Conservation (phyloP, 1,140 invertebrate genomes). For the Pseudomyrmex gracilis region DNA sequence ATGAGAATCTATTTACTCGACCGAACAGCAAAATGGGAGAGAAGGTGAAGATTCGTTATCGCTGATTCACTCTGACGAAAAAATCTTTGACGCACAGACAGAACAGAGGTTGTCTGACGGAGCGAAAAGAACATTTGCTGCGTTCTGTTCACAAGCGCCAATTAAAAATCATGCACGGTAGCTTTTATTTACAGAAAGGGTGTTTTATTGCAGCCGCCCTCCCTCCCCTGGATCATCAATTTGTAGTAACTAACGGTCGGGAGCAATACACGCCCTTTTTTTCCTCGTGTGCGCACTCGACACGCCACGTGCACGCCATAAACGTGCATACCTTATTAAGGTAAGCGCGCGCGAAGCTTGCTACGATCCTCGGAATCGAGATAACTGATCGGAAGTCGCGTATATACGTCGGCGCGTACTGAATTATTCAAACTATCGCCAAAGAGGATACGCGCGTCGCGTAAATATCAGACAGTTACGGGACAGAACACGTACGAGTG, state of each 20-base stretch:
- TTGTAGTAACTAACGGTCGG: slow-evolving; percentile 46
- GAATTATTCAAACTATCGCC: slow-evolving; percentile 69
- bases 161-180: slow-evolving; percentile 37
- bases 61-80: slow-evolving; percentile 1
- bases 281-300: slow-evolving; percentile 32
- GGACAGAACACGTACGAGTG: not conserved
- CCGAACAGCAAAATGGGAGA: not conserved
- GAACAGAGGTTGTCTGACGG: not conserved
- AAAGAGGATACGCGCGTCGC: slow-evolving; percentile 11
- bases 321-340: slow-evolving; percentile 67
- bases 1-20: not conserved
- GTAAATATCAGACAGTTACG: not conserved
- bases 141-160: not conserved
- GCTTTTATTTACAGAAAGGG: slow-evolving; percentile 19
- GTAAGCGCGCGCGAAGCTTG: slow-evolving; percentile 37
- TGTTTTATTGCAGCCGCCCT: slow-evolving; percentile 19
- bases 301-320: slow-evolving; percentile 67
- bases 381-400: slow-evolving; percentile 63
- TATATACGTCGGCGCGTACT: slow-evolving; percentile 7
- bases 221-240: slow-evolving; percentile 43
- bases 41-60: not conserved
- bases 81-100: not conserved
- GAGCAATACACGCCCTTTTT: slow-evolving; percentile 45
- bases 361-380: slow-evolving; percentile 33
- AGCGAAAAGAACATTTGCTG: not conserved